Evolutionary conservation across 2,888 invertebrate species (phyloP).

Genomic region (Biston betularia): DNA sequence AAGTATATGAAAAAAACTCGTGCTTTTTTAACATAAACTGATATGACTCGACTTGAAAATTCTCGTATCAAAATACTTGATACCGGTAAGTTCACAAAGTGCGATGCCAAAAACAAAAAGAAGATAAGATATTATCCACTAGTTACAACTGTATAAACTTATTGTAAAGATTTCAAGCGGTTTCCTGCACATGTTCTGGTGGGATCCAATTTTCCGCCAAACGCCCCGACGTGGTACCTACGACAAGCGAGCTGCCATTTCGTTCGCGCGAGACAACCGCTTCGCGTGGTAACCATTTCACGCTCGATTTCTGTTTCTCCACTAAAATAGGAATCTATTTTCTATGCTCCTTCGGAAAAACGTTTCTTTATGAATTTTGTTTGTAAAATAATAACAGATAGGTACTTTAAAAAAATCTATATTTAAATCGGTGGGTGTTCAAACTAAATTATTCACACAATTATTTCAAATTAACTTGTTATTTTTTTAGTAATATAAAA

Average conservation of each 20-base stretch:
- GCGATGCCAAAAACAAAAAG: neutral
- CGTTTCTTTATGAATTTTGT: slow-evolving; percentile 1
- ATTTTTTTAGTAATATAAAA: no score
- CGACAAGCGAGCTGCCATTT: slow-evolving; percentile 60
- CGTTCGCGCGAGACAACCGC: slow-evolving; percentile 80
- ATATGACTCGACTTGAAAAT: no score
- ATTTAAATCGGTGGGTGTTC: no score
- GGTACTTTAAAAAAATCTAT: no score
- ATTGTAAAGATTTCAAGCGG: slow-evolving; percentile 24
- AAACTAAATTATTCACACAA: no score
- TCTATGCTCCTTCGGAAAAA: slow-evolving; percentile 19
- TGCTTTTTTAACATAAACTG: no score
- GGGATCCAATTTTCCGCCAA: slow-evolving; percentile 80
- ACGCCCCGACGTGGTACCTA: slow-evolving; percentile 61
- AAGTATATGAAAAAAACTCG: no score
- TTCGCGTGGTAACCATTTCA: slow-evolving; percentile 81
- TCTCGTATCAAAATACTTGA: no score
- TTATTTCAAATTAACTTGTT: no score
- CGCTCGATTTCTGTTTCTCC: slow-evolving; percentile 79
- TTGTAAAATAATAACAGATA: neutral
- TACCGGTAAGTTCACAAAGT: no score
- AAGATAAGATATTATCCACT: neutral
- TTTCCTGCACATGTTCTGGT: slow-evolving; percentile 41
- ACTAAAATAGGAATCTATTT: slow-evolving; percentile 64
- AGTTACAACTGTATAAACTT: neutral